A percentile compares a stretch with the other conserved stretches of the same genome.
These are phyloP conservation scores for Hesperophylax magnus DNA, from an alignment of 1,140 invertebrate genomes.

Conservation along the genomic window DNA sequence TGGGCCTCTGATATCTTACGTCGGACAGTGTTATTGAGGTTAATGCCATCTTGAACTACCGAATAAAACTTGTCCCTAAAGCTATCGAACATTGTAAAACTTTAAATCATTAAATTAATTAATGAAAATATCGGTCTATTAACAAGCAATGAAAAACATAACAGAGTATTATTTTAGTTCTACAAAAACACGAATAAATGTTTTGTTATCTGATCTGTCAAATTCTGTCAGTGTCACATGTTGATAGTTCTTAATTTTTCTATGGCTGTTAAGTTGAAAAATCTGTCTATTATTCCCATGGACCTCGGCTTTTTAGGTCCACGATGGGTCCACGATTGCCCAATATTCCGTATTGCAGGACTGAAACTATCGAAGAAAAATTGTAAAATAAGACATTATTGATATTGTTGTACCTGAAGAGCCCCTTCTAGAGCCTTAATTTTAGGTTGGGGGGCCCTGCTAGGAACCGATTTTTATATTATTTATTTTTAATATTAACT, in stretches of 20 bases:
- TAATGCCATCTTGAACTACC: constrained; percentile 55
- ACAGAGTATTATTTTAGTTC: not conserved
- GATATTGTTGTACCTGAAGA: too few species aligned
- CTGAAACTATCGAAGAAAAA: too few species aligned
- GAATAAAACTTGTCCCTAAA: constrained; percentile 56
- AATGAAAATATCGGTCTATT: not conserved
- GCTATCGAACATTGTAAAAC: constrained; percentile 51
- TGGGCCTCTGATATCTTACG: constrained; percentile 49
- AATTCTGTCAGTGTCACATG: constrained; percentile 38
- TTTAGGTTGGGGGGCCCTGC: too few species aligned
- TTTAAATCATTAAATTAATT: not conserved
- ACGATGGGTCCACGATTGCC: too few species aligned
- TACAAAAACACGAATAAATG: constrained; percentile 11
- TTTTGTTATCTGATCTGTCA: constrained; percentile 39
- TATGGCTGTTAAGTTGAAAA: too few species aligned
- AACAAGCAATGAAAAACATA: constrained; percentile 10
- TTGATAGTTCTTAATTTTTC: not conserved
- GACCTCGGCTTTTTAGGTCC: too few species aligned
- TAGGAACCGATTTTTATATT: too few species aligned
- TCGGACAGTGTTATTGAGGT: constrained; percentile 48
- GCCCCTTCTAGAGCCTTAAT: too few species aligned
- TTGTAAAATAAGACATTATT: too few species aligned
- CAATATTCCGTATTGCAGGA: too few species aligned
- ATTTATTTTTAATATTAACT: too few species aligned
- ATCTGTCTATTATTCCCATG: too few species aligned